Evolutionary conservation across 2,797 vertebrate species (phyloP), one percentile per base, ranked within the genome.

Genomic region (Anas bernieri): DNA sequence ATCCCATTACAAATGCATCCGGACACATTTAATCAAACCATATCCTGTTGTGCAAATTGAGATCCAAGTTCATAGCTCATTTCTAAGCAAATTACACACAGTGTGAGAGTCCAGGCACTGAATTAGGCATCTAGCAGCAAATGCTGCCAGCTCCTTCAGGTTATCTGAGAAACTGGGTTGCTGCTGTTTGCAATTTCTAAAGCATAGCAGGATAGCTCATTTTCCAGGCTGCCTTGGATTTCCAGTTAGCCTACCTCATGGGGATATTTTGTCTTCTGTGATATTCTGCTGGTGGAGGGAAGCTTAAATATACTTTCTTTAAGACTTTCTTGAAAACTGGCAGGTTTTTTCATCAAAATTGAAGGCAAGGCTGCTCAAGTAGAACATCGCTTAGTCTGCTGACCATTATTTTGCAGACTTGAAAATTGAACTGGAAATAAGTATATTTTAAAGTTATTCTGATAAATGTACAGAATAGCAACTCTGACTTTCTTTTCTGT

Each of bases 1-100:
- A 94, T 97, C 94, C 85, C 66, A 61, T 94, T 97, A 74, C 70
- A 73, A 83, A 88, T 96, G 43, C 73, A 92, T 95, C 89, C 43
- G 63, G 83, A 96, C 85, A 90, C 41, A 78, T 86, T 95, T 95
- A 96, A 94, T 97, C 75, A 94, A 95, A 93, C 92, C 37, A 52
- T 86, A 86, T 81, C 83, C 72, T 91, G 48, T 86, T 96, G 96
- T 58, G 85, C 83, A 93, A 95, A 95, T 86, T 95, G 90, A 94
- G 64, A 96, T 92, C 55, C 62, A 93, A 90, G 61, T 96, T 97
- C 26, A 26, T 74, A 95, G 88, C 74, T 97, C 69, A 80, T 93
- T 79, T 81, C 68, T 94, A 91, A 95, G 87, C 63, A 86, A 87
- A 95, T 91, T 96, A 62, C 23, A 22, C 75, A 62, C 73, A 69